phyloP scores from a whole-genome alignment of 2,113 vertebrate species.

The Microcebus tavaratra region DNA sequence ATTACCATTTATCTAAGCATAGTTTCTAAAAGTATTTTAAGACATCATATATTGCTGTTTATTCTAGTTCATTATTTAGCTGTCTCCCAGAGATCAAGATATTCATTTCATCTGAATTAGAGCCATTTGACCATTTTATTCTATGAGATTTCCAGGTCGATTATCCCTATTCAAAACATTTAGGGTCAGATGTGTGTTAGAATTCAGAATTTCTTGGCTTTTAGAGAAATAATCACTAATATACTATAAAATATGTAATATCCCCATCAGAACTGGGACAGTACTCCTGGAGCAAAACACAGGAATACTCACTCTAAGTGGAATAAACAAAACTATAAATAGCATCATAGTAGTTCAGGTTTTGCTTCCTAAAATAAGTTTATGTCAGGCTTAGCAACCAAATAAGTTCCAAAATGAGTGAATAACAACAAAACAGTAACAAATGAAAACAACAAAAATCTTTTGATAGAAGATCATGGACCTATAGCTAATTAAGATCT shows the following conservation, averaged over 20 bases:
- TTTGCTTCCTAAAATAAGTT: neutral
- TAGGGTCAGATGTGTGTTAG: neutral
- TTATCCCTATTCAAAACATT: neutral
- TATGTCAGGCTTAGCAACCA: neutral
- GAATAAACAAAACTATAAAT: neutral
- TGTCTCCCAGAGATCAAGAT: neutral
- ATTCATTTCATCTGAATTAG: neutral
- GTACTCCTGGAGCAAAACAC: neutral
- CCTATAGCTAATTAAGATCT: neutral
- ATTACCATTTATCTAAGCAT: neutral
- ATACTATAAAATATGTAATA: neutral
- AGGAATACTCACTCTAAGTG: neutral
- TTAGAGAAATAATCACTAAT: slow-evolving; percentile 33
- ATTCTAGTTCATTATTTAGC: neutral
- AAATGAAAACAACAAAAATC: neutral
- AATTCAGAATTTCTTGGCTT: slow-evolving; percentile 41
- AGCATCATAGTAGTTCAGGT: neutral
- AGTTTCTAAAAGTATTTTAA: neutral
- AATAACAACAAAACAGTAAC: neutral
- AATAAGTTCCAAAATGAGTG: neutral
- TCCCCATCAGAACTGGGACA: neutral
- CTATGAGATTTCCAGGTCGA: neutral
- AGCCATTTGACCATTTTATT: neutral
- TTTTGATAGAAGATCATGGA: neutral
- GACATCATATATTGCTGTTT: neutral